These are phyloP conservation scores for Montipora sp. DNA, from an alignment of 64 coral and sea anemone species.

Conservation along the genomic window DNA sequence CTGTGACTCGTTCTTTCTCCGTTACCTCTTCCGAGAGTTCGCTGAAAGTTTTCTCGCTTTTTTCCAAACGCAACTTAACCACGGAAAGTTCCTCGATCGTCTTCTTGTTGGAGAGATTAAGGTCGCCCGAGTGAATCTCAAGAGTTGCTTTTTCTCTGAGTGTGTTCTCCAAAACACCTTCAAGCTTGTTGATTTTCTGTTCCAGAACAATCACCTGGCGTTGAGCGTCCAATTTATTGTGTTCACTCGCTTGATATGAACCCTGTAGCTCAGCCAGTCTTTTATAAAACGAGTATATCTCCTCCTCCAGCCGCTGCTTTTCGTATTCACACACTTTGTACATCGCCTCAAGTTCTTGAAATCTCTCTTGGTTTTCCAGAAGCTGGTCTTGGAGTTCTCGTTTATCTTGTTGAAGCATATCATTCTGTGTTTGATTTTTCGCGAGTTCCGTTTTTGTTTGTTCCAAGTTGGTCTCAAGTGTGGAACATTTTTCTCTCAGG, in stretches of 20 bases:
- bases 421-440: conserved; percentile 75
- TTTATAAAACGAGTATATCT: conserved; percentile 86
- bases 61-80: conserved; percentile 70
- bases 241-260: conserved; percentile 86
- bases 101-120: conserved; percentile 74
- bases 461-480: conserved; percentile 62
- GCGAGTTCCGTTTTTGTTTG: conserved; percentile 63
- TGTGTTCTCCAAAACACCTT: conserved; percentile 65
- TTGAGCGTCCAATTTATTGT: conserved; percentile 86
- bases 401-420: conserved; percentile 69
- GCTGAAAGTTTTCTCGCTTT: conserved; percentile 55
- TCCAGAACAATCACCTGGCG: conserved; percentile 82
- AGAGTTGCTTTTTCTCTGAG: conserved; percentile 62
- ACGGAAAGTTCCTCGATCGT: conserved; percentile 64
- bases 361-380: conserved; percentile 63
- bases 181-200: conserved; percentile 79
- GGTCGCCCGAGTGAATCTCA: conserved; percentile 74
- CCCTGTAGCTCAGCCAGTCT: conserved; percentile 84
- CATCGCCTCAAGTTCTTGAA: conserved; percentile 81
- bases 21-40: conserved; percentile 39
- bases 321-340: conserved; percentile 80
- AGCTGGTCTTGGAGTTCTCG: conserved; percentile 83
- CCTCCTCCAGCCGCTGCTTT: conserved; percentile 77
- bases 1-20: conserved; percentile 61
- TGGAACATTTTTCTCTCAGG: conserved; percentile 58